These are phyloP conservation scores for Cryptus armator DNA, from an alignment of 2,888 invertebrate genomes.

Conservation along the genomic window DNA sequence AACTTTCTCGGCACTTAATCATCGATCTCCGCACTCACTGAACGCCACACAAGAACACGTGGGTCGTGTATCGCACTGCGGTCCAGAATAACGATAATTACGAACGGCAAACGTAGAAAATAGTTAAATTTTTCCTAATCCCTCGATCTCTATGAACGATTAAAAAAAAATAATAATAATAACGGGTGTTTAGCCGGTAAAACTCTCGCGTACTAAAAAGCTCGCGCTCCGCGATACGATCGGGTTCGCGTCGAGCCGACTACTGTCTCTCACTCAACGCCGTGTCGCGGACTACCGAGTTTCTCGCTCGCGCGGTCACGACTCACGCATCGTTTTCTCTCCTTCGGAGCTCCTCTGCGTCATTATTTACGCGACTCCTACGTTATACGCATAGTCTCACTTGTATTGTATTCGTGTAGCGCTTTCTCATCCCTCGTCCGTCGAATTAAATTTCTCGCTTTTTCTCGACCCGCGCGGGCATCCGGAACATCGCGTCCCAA, in stretches of 20 bases:
- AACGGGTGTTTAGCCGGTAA: not conserved
- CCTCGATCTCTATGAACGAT: no score
- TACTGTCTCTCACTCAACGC: constrained; percentile 76
- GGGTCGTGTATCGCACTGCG: not conserved
- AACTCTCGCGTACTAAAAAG: constrained; percentile 11
- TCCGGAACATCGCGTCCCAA: constrained; percentile 1
- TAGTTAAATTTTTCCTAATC: no score
- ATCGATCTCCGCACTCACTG: constrained; percentile 4
- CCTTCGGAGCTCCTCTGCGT: constrained; percentile 44
- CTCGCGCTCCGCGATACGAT: constrained; percentile 72
- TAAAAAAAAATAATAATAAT: constrained; percentile 2
- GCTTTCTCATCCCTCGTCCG: constrained; percentile 43
- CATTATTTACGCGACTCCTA: constrained; percentile 33
- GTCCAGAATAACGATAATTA: not conserved
- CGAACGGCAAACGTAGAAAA: not conserved
- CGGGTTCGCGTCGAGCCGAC: constrained; percentile 77
- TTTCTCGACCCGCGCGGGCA: constrained; percentile 9
- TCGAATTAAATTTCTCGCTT: constrained; percentile 34
- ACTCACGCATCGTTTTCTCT: constrained; percentile 45
- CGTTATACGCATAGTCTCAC: not conserved
- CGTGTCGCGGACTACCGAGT: constrained; percentile 68
- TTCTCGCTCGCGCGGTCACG: constrained; percentile 70
- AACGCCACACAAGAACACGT: not conserved
- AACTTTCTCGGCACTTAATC: not conserved
- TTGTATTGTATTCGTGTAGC: constrained; percentile 1